Conservation (phyloP, 2,888 invertebrate species). For the Acrocera orbiculus region DNA sequence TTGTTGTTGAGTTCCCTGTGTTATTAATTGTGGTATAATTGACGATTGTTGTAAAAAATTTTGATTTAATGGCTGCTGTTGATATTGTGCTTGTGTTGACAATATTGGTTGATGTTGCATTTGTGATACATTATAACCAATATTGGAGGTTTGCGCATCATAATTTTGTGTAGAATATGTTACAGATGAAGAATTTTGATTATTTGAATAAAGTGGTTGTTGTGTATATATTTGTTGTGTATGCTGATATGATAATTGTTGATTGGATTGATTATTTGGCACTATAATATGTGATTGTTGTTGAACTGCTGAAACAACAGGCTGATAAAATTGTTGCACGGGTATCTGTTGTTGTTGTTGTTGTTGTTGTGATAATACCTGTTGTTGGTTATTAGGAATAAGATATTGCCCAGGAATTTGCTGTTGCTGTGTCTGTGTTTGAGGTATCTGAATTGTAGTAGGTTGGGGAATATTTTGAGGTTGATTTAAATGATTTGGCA, state of each 20-base stretch:
- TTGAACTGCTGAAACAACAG: slow-evolving; percentile 18
- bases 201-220: too few relatives aligned
- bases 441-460: slow-evolving; percentile 9
- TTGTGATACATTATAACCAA: too few relatives aligned
- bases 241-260: slow-evolving; percentile 19
- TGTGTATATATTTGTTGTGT: slow-evolving; percentile 15
- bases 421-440: slow-evolving; percentile 8
- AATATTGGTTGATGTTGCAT: slow-evolving; percentile 2
- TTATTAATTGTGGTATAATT: slow-evolving; percentile 15
- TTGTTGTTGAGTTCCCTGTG: slow-evolving; percentile 7
- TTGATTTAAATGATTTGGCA: slow-evolving; percentile 13
- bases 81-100: slow-evolving; percentile 13
- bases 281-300: slow-evolving; percentile 17
- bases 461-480: slow-evolving; percentile 5
- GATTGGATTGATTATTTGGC: too few relatives aligned
- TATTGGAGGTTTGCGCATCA: too few relatives aligned
- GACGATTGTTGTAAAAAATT: slow-evolving; percentile 25
- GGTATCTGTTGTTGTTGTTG: slow-evolving; percentile 18
- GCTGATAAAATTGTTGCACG: slow-evolving; percentile 1
- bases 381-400: slow-evolving; percentile 1
- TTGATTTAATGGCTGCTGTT: slow-evolving; percentile 12
- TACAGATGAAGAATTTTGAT: too few relatives aligned
- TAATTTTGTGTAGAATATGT: too few relatives aligned
- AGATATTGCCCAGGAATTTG: not conserved
- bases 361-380: slow-evolving; percentile 7